Base-by-base conservation (phyloP, 2,797 vertebrate species). In the Momotus momota region DNA sequence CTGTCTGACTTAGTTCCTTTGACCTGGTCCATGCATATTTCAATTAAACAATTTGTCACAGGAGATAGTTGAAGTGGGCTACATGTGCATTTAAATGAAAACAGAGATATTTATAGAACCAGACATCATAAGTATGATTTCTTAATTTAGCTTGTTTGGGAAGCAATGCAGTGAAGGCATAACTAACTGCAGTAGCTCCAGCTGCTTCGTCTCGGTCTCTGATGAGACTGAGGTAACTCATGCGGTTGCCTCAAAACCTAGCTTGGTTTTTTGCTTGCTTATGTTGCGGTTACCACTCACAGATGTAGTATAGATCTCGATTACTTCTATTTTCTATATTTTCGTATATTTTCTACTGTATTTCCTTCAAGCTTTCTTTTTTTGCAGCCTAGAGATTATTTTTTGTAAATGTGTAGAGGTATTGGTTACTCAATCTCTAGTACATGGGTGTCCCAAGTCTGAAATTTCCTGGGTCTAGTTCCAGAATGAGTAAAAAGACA, bases 141-240 rank as follows among this genome's bases (percentile, higher is more conserved):
- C 73, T 96, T 93, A 93, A 94, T 93, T 95, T 90, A 95, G 80
- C 74, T 69, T 94, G 81, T 93, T 91, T 82, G 77, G 41, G 80
- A 91, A 86, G 85, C 70, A 65, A 3, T 43, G 54, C 82, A 51
- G 29, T 38, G 61, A 69, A 51, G 65, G 38, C 57, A 14, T 73
- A 85, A 86, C 64, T 71, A 21, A 40, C 43, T 81, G 51, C 48
- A 74, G 48, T n/a, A 75, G 31, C 58, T 88, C 81, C 46, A 93
- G 66, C 73, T 88, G 79, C 79, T 88, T 86, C 90, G 61, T 45
- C 61, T 79, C 61, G 72, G 80, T 45, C 69, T 55, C 29, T 66
- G 58, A 8, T 38, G 13, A 33, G 33, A 35, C 9, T 0, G 1
- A 5, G 6, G 66, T 54, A 79, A 58, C 33, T 9, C 33, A 11